These are phyloP conservation scores for Upupa epops DNA, from an alignment of 2,113 vertebrate species.

Conservation along the genomic window DNA sequence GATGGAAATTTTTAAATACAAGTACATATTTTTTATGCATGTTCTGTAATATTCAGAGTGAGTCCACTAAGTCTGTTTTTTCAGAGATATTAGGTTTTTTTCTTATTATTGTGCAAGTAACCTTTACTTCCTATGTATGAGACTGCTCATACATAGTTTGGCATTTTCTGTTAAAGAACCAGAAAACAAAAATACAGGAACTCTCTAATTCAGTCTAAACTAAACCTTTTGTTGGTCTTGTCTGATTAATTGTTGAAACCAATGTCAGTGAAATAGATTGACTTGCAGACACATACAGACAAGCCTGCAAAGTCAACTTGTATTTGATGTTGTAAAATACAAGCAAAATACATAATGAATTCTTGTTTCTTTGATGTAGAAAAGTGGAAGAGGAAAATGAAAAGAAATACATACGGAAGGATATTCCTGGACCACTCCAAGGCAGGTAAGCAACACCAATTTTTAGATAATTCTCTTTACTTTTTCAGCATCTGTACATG, in stretches of 20 bases:
- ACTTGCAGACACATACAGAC: too few relatives aligned
- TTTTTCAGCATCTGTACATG: neutral
- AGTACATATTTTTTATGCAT: neutral
- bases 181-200: neutral
- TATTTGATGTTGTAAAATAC: neutral
- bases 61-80: neutral
- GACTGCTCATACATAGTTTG: neutral
- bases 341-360: neutral
- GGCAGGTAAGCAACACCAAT: conserved; percentile 81
- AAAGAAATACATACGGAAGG: conserved; percentile 76
- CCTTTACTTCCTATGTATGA: neutral
- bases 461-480: neutral
- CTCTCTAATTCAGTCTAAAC: neutral
- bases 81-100: neutral
- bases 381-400: conserved; percentile 79
- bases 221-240: neutral
- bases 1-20: neutral
- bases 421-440: conserved; percentile 93
- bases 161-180: neutral
- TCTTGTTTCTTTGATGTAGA: conserved; percentile 69
- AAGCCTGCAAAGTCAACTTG: neutral
- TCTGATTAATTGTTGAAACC: neutral
- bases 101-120: neutral
- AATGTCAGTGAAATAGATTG: neutral
- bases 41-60: neutral